Percentiles rank a stretch among this genome's conserved stretches.
These are phyloP conservation scores for Oithona nana DNA, from an alignment of 2,888 invertebrate genomes.

Conservation along the genomic window DNA sequence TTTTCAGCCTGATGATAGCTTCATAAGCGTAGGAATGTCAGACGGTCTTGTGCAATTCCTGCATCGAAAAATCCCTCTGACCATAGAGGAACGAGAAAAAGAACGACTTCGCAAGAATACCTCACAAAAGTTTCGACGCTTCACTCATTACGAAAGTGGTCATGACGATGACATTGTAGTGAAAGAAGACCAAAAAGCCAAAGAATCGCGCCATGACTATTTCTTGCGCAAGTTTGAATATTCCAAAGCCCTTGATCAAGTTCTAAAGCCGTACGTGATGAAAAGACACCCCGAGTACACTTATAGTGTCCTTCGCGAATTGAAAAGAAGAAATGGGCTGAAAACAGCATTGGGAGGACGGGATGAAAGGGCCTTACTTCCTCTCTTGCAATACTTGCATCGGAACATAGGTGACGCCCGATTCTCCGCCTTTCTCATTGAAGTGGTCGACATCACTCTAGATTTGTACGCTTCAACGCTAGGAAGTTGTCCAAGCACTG, in stretches of 20 bases:
- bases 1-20: slow-evolving; percentile 47
- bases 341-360: slow-evolving; percentile 52
- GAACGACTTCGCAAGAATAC: slow-evolving; percentile 1
- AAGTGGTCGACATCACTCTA: slow-evolving; percentile 51
- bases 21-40: slow-evolving; percentile 73
- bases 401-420: slow-evolving; percentile 49
- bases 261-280: slow-evolving; percentile 39
- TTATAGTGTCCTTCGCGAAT: slow-evolving; percentile 60
- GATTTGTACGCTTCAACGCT: slow-evolving; percentile 27
- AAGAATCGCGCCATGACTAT: slow-evolving; percentile 38
- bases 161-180: not conserved
- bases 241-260: slow-evolving; percentile 53
- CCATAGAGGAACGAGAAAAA: not conserved
- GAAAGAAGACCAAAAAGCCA: slow-evolving; percentile 23
- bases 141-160: not conserved
- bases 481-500: slow-evolving; percentile 37
- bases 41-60: slow-evolving; percentile 70
- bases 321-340: slow-evolving; percentile 49
- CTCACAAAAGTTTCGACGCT: not conserved
- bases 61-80: not conserved
- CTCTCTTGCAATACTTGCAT: slow-evolving; percentile 54
- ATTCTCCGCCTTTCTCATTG: slow-evolving; percentile 51
- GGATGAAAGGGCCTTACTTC: slow-evolving; percentile 41
- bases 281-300: slow-evolving; percentile 52
- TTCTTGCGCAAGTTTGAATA: slow-evolving; percentile 60